Evolutionary conservation across 2,113 vertebrate genomes (phyloP).

Genomic region (Sinocyclocheilus anshuiensis): DNA sequence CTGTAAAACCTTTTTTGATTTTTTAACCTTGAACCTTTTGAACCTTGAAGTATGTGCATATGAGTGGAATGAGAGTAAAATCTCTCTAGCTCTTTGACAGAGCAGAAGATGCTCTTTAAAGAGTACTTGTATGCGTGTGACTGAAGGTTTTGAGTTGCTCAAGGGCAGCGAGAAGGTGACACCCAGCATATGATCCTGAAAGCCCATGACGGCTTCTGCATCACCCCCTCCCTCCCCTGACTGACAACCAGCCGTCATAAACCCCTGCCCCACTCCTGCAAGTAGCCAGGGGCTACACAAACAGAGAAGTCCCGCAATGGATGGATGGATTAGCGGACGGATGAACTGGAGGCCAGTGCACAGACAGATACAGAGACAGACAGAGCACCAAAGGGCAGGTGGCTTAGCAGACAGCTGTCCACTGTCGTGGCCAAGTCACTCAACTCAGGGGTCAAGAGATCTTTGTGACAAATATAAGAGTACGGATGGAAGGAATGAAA

Average conservation of each 20-base stretch:
- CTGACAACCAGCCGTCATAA: conserved; percentile 64
- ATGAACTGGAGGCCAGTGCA: conserved; percentile 56
- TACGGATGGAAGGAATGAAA: conserved; percentile 32
- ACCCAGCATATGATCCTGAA: conserved; percentile 77
- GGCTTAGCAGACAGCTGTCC: conserved; percentile 57
- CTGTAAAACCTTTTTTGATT: not conserved
- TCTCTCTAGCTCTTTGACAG: not conserved
- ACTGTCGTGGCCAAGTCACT: conserved; percentile 44
- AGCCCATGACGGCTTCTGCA: conserved; percentile 70
- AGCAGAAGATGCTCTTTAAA: conserved; percentile 28
- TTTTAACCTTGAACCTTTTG: not conserved
- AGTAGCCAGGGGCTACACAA: conserved; percentile 56
- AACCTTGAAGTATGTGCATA: not conserved
- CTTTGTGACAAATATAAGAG: conserved; percentile 50
- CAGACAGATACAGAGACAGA: conserved; percentile 66
- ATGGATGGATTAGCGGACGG: conserved; percentile 46
- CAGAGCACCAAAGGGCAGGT: conserved; percentile 67
- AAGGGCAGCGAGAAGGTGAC: conserved; percentile 56
- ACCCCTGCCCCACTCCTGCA: conserved; percentile 60
- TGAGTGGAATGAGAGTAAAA: not conserved
- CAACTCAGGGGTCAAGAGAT: conserved; percentile 44
- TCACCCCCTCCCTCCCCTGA: conserved; percentile 54
- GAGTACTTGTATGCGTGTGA: conserved; percentile 15
- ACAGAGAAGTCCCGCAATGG: conserved; percentile 52
- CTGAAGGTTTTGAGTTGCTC: conserved; percentile 22